These are phyloP conservation scores for Cebidichthys violaceus DNA, from an alignment of 2,113 vertebrate species.

Conservation along the genomic window DNA sequence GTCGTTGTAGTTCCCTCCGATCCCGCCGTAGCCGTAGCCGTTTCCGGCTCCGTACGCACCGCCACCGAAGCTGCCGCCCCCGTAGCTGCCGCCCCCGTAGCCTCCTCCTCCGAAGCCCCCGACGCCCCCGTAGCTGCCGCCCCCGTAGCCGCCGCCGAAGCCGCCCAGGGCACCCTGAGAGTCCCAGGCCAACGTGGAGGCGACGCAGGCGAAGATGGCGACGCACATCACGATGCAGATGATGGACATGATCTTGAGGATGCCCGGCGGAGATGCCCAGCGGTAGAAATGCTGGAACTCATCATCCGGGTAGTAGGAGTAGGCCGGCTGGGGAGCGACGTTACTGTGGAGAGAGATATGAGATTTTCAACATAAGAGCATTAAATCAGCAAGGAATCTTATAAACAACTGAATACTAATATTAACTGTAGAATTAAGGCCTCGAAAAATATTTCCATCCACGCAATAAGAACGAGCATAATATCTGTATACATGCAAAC, in stretches of 20 bases:
- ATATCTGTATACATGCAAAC: neutral
- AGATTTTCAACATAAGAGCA: neutral
- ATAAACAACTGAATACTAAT: neutral
- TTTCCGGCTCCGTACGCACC: slow-evolving; percentile 59
- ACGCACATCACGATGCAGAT: slow-evolving; percentile 86
- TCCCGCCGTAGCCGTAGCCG: slow-evolving; percentile 78
- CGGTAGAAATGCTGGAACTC: slow-evolving; percentile 92
- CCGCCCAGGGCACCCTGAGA: slow-evolving; percentile 72
- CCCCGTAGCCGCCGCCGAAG: slow-evolving; percentile 34
- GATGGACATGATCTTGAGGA: slow-evolving; percentile 89
- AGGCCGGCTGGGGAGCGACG: slow-evolving; percentile 83
- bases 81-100: neutral
- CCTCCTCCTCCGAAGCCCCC: slow-evolving; percentile 17
- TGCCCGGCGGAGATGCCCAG: slow-evolving; percentile 90
- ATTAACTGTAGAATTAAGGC: neutral
- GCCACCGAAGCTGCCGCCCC: slow-evolving; percentile 24
- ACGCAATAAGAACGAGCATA: too few relatives aligned
- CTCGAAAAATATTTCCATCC: too few relatives aligned
- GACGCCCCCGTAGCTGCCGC: neutral
- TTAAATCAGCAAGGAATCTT: too few relatives aligned
- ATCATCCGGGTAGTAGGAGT: slow-evolving; percentile 92
- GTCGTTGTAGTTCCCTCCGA: slow-evolving; percentile 87
- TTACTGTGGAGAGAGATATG: slow-evolving; percentile 68
- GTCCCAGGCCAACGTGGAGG: slow-evolving; percentile 91
- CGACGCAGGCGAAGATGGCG: slow-evolving; percentile 91